These are phyloP conservation scores for Galerucella nymphaeae DNA, from an alignment of 2,888 invertebrate species.

Conservation along the genomic window DNA sequence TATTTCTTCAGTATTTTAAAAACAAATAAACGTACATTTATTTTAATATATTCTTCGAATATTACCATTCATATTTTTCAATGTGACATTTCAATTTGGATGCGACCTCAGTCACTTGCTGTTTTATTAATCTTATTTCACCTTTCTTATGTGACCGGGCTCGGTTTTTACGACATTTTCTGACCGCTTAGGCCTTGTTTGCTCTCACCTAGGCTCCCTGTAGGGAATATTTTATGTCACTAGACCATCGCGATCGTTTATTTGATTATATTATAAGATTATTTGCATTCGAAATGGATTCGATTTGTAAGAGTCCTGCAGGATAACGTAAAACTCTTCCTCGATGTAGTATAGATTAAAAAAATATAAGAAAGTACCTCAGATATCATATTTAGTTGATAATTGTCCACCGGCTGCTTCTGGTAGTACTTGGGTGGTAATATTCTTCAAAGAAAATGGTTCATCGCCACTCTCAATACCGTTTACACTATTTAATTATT, in stretches of 20 bases:
- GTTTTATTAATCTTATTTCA: slow-evolving; percentile 64
- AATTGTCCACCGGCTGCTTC: slow-evolving; percentile 6
- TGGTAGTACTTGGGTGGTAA: slow-evolving; percentile 40
- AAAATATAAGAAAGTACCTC: no score
- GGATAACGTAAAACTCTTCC: not conserved
- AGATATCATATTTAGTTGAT: not conserved
- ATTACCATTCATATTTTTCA: slow-evolving; percentile 45
- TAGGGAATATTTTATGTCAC: slow-evolving; percentile 56
- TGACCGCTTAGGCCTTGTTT: slow-evolving; percentile 56
- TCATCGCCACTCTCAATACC: slow-evolving; percentile 39
- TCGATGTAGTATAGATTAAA: no score
- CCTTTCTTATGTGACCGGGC: slow-evolving; percentile 61
- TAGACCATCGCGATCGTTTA: slow-evolving; percentile 50
- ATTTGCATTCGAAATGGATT: no score
- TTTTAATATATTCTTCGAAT: slow-evolving; percentile 44
- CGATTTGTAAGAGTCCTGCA: not conserved
- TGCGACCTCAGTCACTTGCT: slow-evolving; percentile 63
- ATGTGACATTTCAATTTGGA: slow-evolving; percentile 64
- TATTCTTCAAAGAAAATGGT: slow-evolving; percentile 31
- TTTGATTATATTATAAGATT: not conserved
- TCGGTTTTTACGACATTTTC: slow-evolving; percentile 57
- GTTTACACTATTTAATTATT: slow-evolving; percentile 41
- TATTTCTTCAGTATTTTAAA: no score
- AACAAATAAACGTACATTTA: no score
- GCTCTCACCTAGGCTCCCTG: slow-evolving; percentile 54